Base-by-base conservation (phyloP, 1,140 invertebrate species). In the Anastrepha obliqua region DNA sequence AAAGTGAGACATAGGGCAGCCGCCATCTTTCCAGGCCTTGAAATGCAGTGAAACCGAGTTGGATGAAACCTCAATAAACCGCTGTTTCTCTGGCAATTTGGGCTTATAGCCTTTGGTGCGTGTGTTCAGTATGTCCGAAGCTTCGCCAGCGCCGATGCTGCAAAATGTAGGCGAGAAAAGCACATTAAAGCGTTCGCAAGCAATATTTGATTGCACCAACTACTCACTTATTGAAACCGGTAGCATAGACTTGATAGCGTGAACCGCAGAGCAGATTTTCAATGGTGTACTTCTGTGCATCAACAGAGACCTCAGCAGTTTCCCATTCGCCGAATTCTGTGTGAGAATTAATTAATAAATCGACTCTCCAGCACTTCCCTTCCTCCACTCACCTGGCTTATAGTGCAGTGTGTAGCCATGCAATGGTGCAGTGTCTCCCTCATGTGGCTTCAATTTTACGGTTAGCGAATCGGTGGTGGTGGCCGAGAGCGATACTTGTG, bases 1-100 rank as follows among this genome's bases (percentile, higher is more conserved):
- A 93, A 98, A 99, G 92, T 98, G 98, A 70, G 97, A 95, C 96
- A 99, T 99, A 2, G 98, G 97, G 93, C 98, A 99, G 55, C 98
- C 98, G 88, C 98, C 98, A 93, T 98, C 98, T 86, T 97, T 96
- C 98, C 98, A 99, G 86, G 98, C 96, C 90, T 96, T 97, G 70
- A 99, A 95, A 91, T 98, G 98, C 78, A 99, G 94, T 9, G 97
- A 97, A 15, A 99, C 97, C 89, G 97, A 98, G 87, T 98, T 98
- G 3, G 97, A 97, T 7, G 98, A 98, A 2, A 98, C 97, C 93
- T 98, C 97, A 92, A 98, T 97, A 93, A 98, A 98, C 91, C 97
- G 95, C n/a, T 96, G 95, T 47, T 97, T 97, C 91, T 97, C 96
- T 0, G 98, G 97, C 59, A 98, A 96, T n/a, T 97, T 96, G 13